Evolutionary conservation across 2,113 vertebrate genomes (phyloP).

Genomic region (Pongo abelii): DNA sequence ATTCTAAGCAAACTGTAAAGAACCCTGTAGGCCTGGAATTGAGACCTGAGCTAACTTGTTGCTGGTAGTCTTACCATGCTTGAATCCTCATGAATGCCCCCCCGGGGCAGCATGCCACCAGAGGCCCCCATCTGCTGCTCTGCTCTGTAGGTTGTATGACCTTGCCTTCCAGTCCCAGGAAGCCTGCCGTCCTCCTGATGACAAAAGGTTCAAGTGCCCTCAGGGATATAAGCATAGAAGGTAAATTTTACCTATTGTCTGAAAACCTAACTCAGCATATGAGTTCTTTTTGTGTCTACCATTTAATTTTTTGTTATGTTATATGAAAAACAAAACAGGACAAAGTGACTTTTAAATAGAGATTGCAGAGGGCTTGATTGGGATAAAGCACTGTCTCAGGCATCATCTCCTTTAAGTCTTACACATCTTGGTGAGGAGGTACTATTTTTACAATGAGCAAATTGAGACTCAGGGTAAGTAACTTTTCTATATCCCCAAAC

Average conservation of each 20-base stretch:
- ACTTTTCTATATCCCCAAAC: neutral
- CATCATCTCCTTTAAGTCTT: neutral
- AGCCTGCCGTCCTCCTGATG: neutral
- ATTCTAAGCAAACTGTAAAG: neutral
- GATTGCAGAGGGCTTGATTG: neutral
- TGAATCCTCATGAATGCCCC: neutral
- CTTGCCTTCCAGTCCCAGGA: neutral
- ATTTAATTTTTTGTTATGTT: neutral
- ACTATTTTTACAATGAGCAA: neutral
- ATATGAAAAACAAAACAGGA: neutral
- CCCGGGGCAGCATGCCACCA: neutral
- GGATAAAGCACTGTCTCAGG: neutral
- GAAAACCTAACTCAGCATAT: neutral
- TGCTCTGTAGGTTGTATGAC: neutral
- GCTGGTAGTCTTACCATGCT: accelerated
- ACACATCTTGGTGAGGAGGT: neutral
- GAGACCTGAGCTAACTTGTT: neutral
- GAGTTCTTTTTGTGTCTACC: neutral
- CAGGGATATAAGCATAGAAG: too few relatives aligned
- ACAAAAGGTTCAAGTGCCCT: neutral
- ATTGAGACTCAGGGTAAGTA: neutral
- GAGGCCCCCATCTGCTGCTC: neutral
- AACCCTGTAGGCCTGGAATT: neutral
- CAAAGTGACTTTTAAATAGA: neutral
- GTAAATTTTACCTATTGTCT: neutral